phyloP scores from a whole-genome alignment of 1,140 invertebrate species.

The Stratiolaelaps scimitus region DNA sequence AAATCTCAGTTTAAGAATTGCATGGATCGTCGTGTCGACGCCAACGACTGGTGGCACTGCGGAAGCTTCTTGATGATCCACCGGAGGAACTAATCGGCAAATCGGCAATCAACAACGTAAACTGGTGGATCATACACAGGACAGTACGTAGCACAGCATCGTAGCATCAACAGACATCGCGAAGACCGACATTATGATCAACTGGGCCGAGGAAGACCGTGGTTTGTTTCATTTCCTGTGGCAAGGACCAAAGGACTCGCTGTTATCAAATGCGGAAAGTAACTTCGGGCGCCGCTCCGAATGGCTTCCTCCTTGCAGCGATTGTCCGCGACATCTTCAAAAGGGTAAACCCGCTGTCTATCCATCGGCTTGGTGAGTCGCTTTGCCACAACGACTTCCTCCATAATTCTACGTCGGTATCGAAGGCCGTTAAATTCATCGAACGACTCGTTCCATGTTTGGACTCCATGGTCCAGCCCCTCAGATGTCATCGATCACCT shows the following conservation, averaged over 20 bases:
- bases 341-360: background rate
- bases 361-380: background rate
- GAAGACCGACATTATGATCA: conserved; percentile 33
- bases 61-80: no score
- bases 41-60: no score
- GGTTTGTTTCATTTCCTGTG: background rate
- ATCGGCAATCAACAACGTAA: no score
- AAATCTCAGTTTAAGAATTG: no score
- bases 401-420: background rate
- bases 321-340: background rate
- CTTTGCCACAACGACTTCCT: background rate
- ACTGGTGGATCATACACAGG: no score
- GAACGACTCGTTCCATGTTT: background rate
- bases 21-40: no score
- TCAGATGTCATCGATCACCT: no score
- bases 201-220: conserved; percentile 22
- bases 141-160: background rate
- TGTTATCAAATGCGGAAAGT: no score
- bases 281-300: no score
- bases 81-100: no score
- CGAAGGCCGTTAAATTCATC: background rate
- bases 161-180: conserved; percentile 32
- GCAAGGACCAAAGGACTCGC: conserved; percentile 10
- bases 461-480: background rate
- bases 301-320: background rate